Evolutionary conservation across 2,113 vertebrate genomes (phyloP), one percentile per base, ranked within the genome.

Genomic region (Dermatemys mawii): DNA sequence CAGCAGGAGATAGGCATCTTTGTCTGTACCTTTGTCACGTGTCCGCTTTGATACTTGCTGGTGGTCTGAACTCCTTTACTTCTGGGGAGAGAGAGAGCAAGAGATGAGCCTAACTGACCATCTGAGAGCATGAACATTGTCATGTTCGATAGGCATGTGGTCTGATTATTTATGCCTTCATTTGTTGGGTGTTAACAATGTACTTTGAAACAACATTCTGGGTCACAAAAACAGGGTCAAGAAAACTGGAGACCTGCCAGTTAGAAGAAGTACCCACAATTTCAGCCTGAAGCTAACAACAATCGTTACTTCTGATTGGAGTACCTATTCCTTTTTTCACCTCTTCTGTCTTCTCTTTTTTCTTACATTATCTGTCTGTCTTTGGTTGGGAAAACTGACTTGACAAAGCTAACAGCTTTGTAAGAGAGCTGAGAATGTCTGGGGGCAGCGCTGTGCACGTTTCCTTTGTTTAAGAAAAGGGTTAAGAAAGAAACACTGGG

Each of bases 21-120:
- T 57, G 44, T 22, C 78, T 16, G 5, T 97, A 97, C 97, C 97
- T 97, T 90, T 81, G 86, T 96, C 83, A 92, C 82, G 84, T 92
- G 78, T 95, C 94, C 73, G 96, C 80, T 75, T 78, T 86, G 67
- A 87, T 89, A 78, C 93, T 94, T 79, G 55, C 75, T 92, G 86
- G 80, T 73, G 94, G 63, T 38, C 57, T 79, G 83, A 91, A 54
- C 5, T 93, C 81, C 84, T 51, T 93, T 96, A 97, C n/a, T 96
- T 54, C 97, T 97, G 95, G 96, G 90, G 57, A 81, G 86, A 91
- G 9, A 24, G 84, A 55, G 63, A n/a, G 60, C 8, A 38, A 93
- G 57, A 76, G 13, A 1, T 91, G n/a, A 92, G 90, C 48, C 48
- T 53, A 80, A 26, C 32, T 14, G 24, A 76, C 22, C 11, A 38